Base-by-base conservation (phyloP, 1,140 invertebrate genomes). In the Tyrophagus putrescentiae region DNA sequence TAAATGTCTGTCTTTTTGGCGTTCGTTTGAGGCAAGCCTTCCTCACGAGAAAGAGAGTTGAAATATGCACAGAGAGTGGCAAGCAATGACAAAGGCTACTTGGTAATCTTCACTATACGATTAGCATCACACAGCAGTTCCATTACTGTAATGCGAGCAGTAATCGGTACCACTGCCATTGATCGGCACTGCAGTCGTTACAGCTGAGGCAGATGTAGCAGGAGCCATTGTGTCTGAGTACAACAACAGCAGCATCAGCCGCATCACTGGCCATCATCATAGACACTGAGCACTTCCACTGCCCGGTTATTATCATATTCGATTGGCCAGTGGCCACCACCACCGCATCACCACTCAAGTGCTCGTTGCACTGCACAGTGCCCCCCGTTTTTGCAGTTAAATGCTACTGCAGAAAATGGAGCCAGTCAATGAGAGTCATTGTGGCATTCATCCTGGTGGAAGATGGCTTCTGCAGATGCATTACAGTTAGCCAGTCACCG, bases 61-160 rank as follows among this genome's bases (percentile, higher is more conserved):
- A 18, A 25, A n/a, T n/a, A n/a, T n/a, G n/a, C n/a, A n/a, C n/a
- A n/a, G n/a, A n/a, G n/a, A 13, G 36, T 13, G 21, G 21, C 36
- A 39, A 39, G 21, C 36, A 13, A 39, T 39, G 36, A 39, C 36
- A 39, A 39, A 39, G 36, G 36, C 36, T 13, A n/a, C n/a, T 13
- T 39, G 36, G 36, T 39, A 39, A 39, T 39, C 36, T 39, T 39
- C 36, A 21, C 13, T 48, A 25, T 7, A 21, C 45, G 45, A 48
- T 48, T 48, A 48, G 45, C 45, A 48, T 48, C 45, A n/a, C n/a
- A n/a, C n/a, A 48, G 7, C 36, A 7, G 45, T 48, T 13, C 45
- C 45, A 48, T 48, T 48, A 48, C 18, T 21, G 18, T 7, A 6
- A 48, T 48, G 18, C 45, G 7, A 48, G 18, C 45, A 18, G 45